A percentile compares a stretch with the other conserved stretches of the same genome.
These are phyloP conservation scores for Hypomesus transpacificus DNA, from an alignment of 2,113 vertebrate genomes.

Conservation along the genomic window DNA sequence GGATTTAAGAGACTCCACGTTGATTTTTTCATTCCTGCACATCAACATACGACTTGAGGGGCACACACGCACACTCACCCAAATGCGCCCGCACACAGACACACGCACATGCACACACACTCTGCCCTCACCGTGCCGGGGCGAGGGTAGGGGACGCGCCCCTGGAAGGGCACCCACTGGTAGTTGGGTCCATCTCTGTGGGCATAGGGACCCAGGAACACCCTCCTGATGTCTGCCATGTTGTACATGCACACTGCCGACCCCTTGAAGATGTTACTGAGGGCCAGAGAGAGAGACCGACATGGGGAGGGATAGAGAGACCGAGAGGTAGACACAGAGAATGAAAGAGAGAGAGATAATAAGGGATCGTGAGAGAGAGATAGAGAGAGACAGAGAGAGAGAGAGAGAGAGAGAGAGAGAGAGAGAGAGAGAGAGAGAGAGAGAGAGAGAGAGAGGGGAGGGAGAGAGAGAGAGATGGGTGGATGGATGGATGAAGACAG, in stretches of 20 bases:
- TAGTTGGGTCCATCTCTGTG: conserved; percentile 96
- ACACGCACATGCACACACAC: neutral
- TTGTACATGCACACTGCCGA: conserved; percentile 97
- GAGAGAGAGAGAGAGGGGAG: neutral
- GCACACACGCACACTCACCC: neutral
- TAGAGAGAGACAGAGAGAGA: neutral
- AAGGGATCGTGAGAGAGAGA: conserved; percentile 1
- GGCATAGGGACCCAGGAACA: conserved; percentile 93
- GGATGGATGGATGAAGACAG: conserved; percentile 9
- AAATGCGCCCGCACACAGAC: neutral
- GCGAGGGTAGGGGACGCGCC: conserved; percentile 91
- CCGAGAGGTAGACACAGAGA: neutral
- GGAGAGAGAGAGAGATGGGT: neutral
- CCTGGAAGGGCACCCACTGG: conserved; percentile 95
- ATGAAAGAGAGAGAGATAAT: neutral
- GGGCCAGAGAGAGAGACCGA: conserved; percentile 31
- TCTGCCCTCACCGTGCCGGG: conserved; percentile 89
- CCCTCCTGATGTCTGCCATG: conserved; percentile 92
- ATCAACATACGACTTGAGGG: neutral
- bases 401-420: neutral
- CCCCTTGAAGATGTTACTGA: conserved; percentile 96
- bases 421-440: neutral
- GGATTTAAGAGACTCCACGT: neutral
- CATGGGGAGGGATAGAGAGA: conserved; percentile 15
- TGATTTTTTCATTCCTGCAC: neutral